Percentiles rank a stretch among this genome's conserved stretches.
Evolutionary conservation across 2,888 invertebrate species (phyloP).

Genomic region (Thysanoteuthis rhombus): DNA sequence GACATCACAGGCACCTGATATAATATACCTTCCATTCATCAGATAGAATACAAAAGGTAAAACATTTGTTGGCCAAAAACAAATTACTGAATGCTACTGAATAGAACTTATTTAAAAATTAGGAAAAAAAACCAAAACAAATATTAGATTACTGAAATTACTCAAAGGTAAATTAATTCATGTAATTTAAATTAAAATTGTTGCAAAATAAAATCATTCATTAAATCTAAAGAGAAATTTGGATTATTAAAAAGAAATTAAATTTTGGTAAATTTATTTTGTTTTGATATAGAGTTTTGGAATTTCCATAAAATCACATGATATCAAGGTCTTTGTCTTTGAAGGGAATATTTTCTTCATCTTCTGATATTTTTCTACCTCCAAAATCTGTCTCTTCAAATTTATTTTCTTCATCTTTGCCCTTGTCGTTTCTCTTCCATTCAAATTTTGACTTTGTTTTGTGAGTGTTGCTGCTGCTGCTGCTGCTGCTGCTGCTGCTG

Average conservation of each 20-base stretch:
- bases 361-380: slow-evolving; percentile 36
- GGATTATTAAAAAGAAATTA: neutral
- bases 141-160: neutral
- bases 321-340: slow-evolving; percentile 62
- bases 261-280: neutral
- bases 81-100: neutral
- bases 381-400: slow-evolving; percentile 17
- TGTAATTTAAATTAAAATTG: neutral
- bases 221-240: neutral
- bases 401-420: neutral
- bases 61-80: neutral
- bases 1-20: neutral
- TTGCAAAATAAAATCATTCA: neutral
- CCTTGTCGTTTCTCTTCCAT: slow-evolving; percentile 12
- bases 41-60: too few relatives aligned
- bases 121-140: neutral
- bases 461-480: too few relatives aligned
- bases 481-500: too few relatives aligned
- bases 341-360: slow-evolving; percentile 54
- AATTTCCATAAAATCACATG: slow-evolving; percentile 30
- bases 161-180: neutral
- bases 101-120: neutral
- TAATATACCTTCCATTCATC: neutral
- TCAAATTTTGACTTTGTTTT: neutral
- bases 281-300: neutral